Percentiles rank a stretch among this genome's conserved stretches.
Conservation (phyloP, 2,113 vertebrate genomes). For the Ammodytes marinus region DNA sequence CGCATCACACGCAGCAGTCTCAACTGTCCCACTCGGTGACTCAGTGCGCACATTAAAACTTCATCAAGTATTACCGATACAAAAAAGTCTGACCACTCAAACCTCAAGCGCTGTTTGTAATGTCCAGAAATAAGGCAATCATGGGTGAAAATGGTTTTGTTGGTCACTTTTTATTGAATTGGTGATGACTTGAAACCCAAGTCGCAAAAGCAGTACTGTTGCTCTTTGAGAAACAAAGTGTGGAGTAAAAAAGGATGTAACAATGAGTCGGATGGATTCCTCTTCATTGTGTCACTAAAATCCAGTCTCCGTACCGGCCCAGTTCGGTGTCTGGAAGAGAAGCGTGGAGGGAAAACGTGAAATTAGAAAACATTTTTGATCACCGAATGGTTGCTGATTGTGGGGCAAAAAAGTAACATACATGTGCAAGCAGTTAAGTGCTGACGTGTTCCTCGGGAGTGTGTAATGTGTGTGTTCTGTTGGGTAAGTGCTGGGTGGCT, state of each 20-base stretch:
- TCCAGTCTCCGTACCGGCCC: slow-evolving; percentile 77
- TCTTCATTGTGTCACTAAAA: slow-evolving; percentile 63
- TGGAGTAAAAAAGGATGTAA: slow-evolving; percentile 51
- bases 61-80: slow-evolving; percentile 81
- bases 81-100: slow-evolving; percentile 74
- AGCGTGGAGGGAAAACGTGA: slow-evolving; percentile 28
- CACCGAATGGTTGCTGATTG: slow-evolving; percentile 50
- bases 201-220: slow-evolving; percentile 66
- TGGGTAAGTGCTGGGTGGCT: slow-evolving; percentile 65
- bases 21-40: slow-evolving; percentile 78
- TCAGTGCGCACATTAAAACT: slow-evolving; percentile 83
- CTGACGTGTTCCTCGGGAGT: slow-evolving; percentile 58
- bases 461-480: slow-evolving; percentile 65
- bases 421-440: slow-evolving; percentile 76
- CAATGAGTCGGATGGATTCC: slow-evolving; percentile 50
- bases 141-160: slow-evolving; percentile 74
- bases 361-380: slow-evolving; percentile 42
- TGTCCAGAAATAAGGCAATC: slow-evolving; percentile 83
- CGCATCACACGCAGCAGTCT: slow-evolving; percentile 68
- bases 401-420: slow-evolving; percentile 54
- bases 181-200: slow-evolving; percentile 74
- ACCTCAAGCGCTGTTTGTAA: slow-evolving; percentile 73
- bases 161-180: slow-evolving; percentile 82
- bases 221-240: slow-evolving; percentile 67
- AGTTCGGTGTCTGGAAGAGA: slow-evolving; percentile 75